Percentiles rank a stretch among this genome's conserved stretches.
phyloP scores from a whole-genome alignment of 2,113 vertebrate species.

The Brachypteracias leptosomus region DNA sequence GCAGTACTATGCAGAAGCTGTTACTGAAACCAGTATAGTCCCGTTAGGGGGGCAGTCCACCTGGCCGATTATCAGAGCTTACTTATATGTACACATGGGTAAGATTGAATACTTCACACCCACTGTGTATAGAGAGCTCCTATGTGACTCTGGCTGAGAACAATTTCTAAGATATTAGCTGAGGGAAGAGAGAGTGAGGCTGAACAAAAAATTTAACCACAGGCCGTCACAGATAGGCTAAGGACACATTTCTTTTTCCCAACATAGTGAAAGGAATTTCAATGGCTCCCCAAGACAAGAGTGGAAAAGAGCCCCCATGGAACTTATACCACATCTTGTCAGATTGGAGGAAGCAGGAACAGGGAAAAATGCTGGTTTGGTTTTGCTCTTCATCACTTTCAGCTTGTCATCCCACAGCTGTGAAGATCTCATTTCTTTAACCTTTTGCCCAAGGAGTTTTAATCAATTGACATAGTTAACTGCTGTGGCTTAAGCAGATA shows the following conservation, averaged over 20 bases:
- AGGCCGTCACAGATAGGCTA: not conserved
- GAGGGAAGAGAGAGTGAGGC: not conserved
- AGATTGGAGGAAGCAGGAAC: not conserved
- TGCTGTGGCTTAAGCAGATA: not conserved
- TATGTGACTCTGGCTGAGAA: not conserved
- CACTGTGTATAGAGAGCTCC: not conserved
- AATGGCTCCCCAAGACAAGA: not conserved
- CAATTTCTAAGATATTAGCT: not conserved
- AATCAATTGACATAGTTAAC: not conserved
- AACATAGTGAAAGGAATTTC: not conserved
- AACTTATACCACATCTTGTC: not conserved
- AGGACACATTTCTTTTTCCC: not conserved
- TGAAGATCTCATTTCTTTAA: not conserved
- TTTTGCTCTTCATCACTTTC: not conserved
- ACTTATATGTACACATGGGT: no score
- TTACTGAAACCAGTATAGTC: not conserved
- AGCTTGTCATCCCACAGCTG: not conserved
- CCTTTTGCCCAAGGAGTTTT: not conserved
- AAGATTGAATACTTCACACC: not conserved
- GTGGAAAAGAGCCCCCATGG: not conserved
- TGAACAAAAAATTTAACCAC: not conserved
- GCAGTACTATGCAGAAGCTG: not conserved
- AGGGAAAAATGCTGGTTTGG: not conserved
- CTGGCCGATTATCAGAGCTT: not conserved
- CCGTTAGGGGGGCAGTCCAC: not conserved